Evolutionary conservation across 2,113 vertebrate species (phyloP).

Genomic region (Ictalurus punctatus): DNA sequence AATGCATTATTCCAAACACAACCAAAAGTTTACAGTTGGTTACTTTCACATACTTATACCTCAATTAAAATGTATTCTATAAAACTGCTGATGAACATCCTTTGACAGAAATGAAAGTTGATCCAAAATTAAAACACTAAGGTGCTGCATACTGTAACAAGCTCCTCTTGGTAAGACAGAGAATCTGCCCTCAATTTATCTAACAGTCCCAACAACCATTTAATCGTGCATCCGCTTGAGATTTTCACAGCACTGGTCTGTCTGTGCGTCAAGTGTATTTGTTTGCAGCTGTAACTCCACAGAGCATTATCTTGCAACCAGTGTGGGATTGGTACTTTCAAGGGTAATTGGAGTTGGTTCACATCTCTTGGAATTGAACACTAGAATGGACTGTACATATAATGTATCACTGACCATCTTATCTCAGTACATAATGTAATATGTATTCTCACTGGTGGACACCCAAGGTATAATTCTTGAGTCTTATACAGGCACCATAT

Average conservation of each 20-base stretch:
- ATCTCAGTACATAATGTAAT: not conserved
- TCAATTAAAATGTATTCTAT: conserved; percentile 27
- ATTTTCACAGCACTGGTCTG: not conserved
- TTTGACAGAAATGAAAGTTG: conserved; percentile 45
- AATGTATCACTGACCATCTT: not conserved
- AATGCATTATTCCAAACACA: not conserved
- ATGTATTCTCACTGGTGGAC: not conserved
- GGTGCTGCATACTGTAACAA: conserved; percentile 31
- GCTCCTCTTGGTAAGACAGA: not conserved
- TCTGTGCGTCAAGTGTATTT: not conserved
- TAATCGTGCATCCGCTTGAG: not conserved
- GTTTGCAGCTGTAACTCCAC: not conserved
- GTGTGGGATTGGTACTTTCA: not conserved
- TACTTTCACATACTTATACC: conserved; percentile 33
- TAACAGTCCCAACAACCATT: conserved; percentile 28
- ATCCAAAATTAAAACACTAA: conserved; percentile 36
- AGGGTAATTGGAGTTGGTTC: not conserved
- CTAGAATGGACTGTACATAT: not conserved
- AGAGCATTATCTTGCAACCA: not conserved
- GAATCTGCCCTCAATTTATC: conserved; percentile 8
- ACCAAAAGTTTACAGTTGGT: not conserved
- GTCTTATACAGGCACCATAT: conserved; percentile 3
- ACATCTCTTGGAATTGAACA: conserved; percentile 5
- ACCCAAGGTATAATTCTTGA: not conserved
- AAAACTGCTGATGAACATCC: conserved; percentile 27